These are phyloP conservation scores for Dromaius novaehollandiae DNA, from an alignment of 2,113 vertebrate genomes.

Conservation along the genomic window DNA sequence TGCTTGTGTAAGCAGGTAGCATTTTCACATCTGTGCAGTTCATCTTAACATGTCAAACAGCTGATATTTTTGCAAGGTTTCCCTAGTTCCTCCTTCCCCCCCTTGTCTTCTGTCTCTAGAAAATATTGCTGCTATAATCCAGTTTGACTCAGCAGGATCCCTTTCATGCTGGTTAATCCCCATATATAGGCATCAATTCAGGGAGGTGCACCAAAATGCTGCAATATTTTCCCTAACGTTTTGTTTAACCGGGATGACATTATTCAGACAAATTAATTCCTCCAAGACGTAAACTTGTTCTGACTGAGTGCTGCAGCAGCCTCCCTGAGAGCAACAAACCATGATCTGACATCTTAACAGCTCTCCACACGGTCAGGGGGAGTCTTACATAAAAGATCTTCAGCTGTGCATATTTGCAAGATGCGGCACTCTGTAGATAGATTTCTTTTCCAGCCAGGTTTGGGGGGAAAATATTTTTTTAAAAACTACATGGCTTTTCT, in stretches of 20 bases:
- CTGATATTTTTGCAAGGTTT: slow-evolving; percentile 22
- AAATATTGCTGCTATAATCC: slow-evolving; percentile 52
- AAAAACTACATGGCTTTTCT: not conserved
- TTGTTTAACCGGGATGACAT: slow-evolving; percentile 62
- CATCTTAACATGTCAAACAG: slow-evolving; percentile 13
- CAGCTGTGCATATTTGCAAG: slow-evolving; percentile 25
- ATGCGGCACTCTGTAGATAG: slow-evolving; percentile 3
- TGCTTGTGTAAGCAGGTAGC: not conserved
- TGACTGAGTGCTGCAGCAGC: slow-evolving; percentile 48
- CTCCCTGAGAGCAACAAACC: slow-evolving; percentile 59
- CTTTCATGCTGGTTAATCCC: slow-evolving; percentile 53
- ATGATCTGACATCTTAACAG: slow-evolving; percentile 66
- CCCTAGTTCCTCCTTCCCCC: not conserved
- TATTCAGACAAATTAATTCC: slow-evolving; percentile 66
- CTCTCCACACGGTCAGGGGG: slow-evolving; percentile 39
- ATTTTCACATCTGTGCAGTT: not conserved
- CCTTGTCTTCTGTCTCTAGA: slow-evolving; percentile 18
- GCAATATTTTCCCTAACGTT: slow-evolving; percentile 59
- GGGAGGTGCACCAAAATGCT: slow-evolving; percentile 31
- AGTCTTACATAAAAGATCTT: slow-evolving; percentile 55
- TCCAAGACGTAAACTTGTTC: slow-evolving; percentile 63
- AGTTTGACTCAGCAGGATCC: slow-evolving; percentile 58
- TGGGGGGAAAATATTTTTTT: not conserved
- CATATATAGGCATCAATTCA: slow-evolving; percentile 63
- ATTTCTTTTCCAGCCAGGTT: slow-evolving; percentile 7